Evolutionary conservation across 2,888 invertebrate species (phyloP).

Genomic region (Micropterix aruncella): DNA sequence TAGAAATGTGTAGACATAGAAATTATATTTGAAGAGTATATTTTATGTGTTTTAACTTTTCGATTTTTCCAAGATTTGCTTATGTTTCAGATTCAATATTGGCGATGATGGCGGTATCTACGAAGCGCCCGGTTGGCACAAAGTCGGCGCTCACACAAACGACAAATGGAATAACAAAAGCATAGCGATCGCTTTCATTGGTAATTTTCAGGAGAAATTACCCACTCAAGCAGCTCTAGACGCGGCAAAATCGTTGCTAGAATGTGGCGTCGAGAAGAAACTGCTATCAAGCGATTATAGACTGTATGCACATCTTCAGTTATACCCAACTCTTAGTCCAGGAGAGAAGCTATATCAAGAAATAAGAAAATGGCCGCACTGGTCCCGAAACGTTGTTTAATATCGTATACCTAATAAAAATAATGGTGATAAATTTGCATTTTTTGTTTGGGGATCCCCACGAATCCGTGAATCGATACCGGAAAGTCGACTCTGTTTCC

Average conservation of each 20-base stretch:
- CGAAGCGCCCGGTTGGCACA: conserved; percentile 50
- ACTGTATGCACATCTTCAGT: conserved; percentile 46
- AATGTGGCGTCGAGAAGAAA: conserved; percentile 42
- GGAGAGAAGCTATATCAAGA: conserved; percentile 28
- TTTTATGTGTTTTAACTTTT: too few relatives aligned
- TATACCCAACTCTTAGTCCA: conserved; percentile 27
- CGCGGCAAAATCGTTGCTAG: conserved; percentile 39
- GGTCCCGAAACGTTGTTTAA: too few relatives aligned
- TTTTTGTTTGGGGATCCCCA: too few relatives aligned
- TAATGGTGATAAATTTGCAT: too few relatives aligned
- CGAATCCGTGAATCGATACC: too few relatives aligned
- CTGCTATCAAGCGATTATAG: conserved; percentile 40
- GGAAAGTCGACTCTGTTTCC: too few relatives aligned
- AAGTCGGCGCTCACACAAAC: conserved; percentile 42
- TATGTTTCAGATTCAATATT: conserved; percentile 39
- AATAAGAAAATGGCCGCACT: conserved; percentile 33
- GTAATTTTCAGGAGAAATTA: conserved; percentile 36
- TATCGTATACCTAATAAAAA: too few relatives aligned
- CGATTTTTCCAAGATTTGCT: too few relatives aligned
- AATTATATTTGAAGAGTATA: too few relatives aligned
- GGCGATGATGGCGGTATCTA: conserved; percentile 51
- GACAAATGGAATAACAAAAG: conserved; percentile 44
- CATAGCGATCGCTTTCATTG: conserved; percentile 48
- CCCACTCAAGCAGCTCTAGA: conserved; percentile 41
- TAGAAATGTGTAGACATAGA: too few relatives aligned